Evolutionary conservation across 1,140 invertebrate genomes (phyloP).

Genomic region (Penaeus japonicus): DNA sequence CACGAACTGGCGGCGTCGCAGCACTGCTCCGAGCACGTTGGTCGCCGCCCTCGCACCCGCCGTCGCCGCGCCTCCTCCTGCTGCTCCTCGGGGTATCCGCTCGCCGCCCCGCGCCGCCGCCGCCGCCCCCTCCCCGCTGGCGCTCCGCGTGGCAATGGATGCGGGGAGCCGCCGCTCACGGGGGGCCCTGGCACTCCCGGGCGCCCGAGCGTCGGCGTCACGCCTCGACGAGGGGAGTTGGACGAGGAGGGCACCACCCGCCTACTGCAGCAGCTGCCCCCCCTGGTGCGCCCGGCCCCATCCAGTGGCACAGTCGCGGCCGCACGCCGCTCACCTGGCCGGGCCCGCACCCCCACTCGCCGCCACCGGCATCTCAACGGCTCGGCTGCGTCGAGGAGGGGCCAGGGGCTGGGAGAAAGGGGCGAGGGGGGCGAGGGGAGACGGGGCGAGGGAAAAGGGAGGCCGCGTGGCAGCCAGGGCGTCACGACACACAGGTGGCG

Average conservation of each 20-base stretch:
- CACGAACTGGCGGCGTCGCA: conserved; percentile 46
- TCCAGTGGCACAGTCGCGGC: conserved; percentile 14
- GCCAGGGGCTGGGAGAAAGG: background rate
- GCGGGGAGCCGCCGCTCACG: conserved; percentile 11
- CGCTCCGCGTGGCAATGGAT: conserved; percentile 38
- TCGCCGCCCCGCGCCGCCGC: background rate
- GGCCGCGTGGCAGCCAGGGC: background rate
- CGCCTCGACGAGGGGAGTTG: background rate
- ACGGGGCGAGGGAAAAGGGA: background rate
- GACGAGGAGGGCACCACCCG: conserved; percentile 7
- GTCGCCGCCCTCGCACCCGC: conserved; percentile 28
- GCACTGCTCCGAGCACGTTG: conserved; percentile 40
- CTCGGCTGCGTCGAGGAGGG: background rate
- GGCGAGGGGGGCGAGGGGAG: background rate
- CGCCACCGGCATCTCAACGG: too few relatives aligned
- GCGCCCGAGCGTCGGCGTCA: conserved; percentile 10
- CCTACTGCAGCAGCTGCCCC: conserved; percentile 20
- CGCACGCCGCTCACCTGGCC: too few relatives aligned
- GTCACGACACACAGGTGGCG: conserved; percentile 29
- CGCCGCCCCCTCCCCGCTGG: conserved; percentile 29
- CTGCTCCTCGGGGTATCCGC: background rate
- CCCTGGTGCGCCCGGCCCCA: conserved; percentile 38
- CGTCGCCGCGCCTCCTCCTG: background rate
- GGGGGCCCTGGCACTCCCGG: background rate
- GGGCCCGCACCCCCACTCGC: too few relatives aligned